Conservation (phyloP, 2,888 invertebrate genomes). For the Colostygia pectinataria region DNA sequence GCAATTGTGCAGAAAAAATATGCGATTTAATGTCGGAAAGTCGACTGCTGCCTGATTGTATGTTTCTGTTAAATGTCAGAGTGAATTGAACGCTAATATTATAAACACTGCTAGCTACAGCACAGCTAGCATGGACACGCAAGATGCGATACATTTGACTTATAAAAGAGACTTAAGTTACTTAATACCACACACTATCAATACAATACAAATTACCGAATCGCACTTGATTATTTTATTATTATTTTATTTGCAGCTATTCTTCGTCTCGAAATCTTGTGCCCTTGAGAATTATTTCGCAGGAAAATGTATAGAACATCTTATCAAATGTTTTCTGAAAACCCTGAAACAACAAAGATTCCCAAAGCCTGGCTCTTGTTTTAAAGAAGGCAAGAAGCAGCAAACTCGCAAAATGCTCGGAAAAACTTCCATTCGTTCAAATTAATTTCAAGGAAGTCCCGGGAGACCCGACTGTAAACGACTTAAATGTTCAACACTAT, state of each 20-base stretch:
- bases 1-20: neutral
- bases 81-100: no score
- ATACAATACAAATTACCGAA: no score
- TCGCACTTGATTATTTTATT: no score
- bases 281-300: neutral
- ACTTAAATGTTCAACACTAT: constrained; percentile 16
- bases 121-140: no score
- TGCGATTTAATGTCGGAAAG: neutral
- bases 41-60: neutral
- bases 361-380: constrained; percentile 8
- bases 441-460: constrained; percentile 26
- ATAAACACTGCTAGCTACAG: no score
- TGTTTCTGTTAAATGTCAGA: no score
- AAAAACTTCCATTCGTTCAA: constrained; percentile 22
- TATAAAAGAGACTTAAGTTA: no score
- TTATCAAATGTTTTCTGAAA: constrained; percentile 11
- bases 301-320: constrained; percentile 9
- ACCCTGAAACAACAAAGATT: constrained; percentile 1
- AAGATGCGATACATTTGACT: no score
- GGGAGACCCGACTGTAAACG: constrained; percentile 10
- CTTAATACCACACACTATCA: no score
- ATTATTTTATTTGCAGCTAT: no score
- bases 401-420: constrained; percentile 5
- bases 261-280: no score
- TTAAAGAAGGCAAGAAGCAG: constrained; percentile 9